phyloP scores from a whole-genome alignment of 2,797 vertebrate genomes.

The Sebastes vulpes region DNA sequence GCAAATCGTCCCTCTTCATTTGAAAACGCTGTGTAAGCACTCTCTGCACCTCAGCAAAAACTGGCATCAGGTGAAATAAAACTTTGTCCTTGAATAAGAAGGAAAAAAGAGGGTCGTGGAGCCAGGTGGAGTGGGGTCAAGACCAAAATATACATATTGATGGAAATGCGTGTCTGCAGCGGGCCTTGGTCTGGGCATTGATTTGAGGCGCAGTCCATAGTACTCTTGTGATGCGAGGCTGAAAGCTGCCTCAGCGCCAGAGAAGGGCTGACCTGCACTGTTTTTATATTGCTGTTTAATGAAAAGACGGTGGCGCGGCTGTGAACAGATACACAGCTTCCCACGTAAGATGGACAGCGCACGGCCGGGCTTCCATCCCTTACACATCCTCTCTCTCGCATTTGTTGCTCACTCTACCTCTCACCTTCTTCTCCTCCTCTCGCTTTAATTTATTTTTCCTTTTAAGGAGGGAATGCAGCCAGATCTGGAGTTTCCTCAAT shows the following conservation, averaged over 20 bases:
- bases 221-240: constrained; percentile 63
- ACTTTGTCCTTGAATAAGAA: constrained; percentile 46
- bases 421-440: constrained; percentile 37
- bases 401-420: constrained; percentile 7
- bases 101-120: not conserved
- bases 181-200: constrained; percentile 55
- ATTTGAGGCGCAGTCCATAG: constrained; percentile 51
- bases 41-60: constrained; percentile 39
- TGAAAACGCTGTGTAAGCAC: constrained; percentile 56
- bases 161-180: constrained; percentile 64
- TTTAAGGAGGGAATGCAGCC: constrained; percentile 42
- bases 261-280: constrained; percentile 82
- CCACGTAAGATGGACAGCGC: constrained; percentile 40
- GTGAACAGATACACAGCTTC: constrained; percentile 61
- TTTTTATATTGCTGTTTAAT: constrained; percentile 89
- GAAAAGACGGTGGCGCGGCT: constrained; percentile 57
- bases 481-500: constrained; percentile 64
- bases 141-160: constrained; percentile 81
- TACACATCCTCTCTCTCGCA: not conserved
- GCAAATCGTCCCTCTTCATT: constrained; percentile 47
- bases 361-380: constrained; percentile 10
- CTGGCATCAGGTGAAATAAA: constrained; percentile 29
- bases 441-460: constrained; percentile 59
- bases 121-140: constrained; percentile 69
- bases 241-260: constrained; percentile 69